A percentile compares a stretch with the other conserved stretches of the same genome.
phyloP scores from a whole-genome alignment of 2,797 vertebrate species.

The Eulemur rubriventer region DNA sequence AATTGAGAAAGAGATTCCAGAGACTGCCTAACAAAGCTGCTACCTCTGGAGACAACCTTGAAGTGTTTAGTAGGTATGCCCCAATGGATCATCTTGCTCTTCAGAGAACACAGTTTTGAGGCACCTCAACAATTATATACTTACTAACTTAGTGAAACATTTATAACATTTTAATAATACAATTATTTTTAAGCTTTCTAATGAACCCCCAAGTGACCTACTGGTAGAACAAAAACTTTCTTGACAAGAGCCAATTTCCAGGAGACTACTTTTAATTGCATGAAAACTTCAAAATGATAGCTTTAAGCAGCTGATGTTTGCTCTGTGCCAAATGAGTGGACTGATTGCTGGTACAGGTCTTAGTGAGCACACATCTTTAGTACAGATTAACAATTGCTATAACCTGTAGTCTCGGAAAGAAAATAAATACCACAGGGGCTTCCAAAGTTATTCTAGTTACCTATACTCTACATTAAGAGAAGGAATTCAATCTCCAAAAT shows the following conservation, averaged over 20 bases:
- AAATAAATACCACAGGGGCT: background rate
- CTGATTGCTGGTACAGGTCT: background rate
- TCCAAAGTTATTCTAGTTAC: background rate
- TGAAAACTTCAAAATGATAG: background rate
- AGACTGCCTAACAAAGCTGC: background rate
- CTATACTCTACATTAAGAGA: background rate
- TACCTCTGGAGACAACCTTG: background rate
- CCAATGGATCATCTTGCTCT: background rate
- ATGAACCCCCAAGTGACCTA: conserved; percentile 37
- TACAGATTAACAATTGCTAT: background rate
- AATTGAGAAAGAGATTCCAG: background rate
- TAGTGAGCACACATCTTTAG: background rate
- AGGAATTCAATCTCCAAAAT: background rate
- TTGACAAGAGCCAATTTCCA: conserved; percentile 1
- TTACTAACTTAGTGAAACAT: background rate
- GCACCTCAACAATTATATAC: background rate
- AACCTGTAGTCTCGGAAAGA: background rate
- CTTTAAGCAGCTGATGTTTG: background rate
- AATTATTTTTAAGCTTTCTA: conserved; percentile 51
- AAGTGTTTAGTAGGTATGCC: background rate
- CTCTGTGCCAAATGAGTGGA: background rate
- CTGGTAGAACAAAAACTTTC: conserved; percentile 5
- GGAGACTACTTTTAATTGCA: conserved; percentile 47
- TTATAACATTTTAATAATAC: conserved; percentile 6
- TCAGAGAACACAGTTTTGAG: background rate